Base-by-base conservation (phyloP, 2,113 vertebrate genomes). In the Hippocampus abdominalis region DNA sequence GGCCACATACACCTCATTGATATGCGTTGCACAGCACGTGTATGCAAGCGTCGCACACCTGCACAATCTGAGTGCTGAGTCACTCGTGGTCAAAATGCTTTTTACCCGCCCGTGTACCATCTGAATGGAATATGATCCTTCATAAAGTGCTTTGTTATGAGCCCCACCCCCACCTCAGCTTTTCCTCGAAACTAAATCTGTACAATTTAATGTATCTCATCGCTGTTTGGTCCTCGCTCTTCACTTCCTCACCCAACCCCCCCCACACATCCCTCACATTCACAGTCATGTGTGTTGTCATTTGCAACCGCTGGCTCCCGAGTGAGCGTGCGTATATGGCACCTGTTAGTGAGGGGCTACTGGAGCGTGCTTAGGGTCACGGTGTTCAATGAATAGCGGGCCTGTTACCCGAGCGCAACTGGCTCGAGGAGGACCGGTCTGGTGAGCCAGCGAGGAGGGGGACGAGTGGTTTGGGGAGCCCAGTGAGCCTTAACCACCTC, bases 401-500 rank as follows among this genome's bases (percentile, higher is more conserved):
- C 65, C 82, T 91, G 84, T 90, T 86, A 74, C 76, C 13, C 68
- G 80, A 77, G 77, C 88, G 83, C 84, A 88, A 88, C 80, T 81
- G 83, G 79, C 63, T 27, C 68, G 68, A 74, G 75, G 66, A 49
- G 77, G 74, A 80, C 36, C 68, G 40, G 73, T 76, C 75, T 70
- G 75, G 84, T 78, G 81, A 83, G 75, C 75, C 74, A 71, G 29
- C 44, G 83, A 81, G 78, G 66, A 64, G 49, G 71, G 71, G 56
- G 77, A 89, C 75, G 81, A 86, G 77, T 70, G 81, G 84, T 85
- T 56, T 87, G 77, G 66, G 1, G 78, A 81, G 84, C 10, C 85
- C 88, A 87, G 80, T 84, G 87, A 90, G 86, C 86, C 85, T 76
- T 86, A 90, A 88, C 88, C 86, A 87, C 87, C 86, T 86, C 89